Evolutionary conservation across 2,888 invertebrate genomes (phyloP).

Genomic region (Pelosia muscerda): DNA sequence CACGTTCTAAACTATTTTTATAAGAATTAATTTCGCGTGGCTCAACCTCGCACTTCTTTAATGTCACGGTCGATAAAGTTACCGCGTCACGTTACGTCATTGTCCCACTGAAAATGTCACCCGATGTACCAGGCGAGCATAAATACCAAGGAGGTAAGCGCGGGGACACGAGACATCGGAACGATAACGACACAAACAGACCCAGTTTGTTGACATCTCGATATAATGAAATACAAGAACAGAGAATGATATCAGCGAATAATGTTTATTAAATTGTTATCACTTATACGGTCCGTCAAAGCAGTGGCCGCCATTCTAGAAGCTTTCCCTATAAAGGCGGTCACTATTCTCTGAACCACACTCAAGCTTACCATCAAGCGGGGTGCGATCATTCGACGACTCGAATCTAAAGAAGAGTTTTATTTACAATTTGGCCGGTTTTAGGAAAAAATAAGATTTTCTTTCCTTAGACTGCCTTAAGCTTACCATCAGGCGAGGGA

Average conservation of each 20-base stretch:
- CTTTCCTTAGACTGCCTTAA: too few species aligned
- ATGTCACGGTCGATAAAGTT: constrained; percentile 37
- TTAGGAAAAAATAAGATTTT: too few species aligned
- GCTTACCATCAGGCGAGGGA: too few species aligned
- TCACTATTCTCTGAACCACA: too few species aligned
- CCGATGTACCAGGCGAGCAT: constrained; percentile 68
- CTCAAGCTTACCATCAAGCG: too few species aligned
- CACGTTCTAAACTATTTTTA: not conserved
- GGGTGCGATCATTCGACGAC: too few species aligned
- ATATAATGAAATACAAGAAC: not conserved
- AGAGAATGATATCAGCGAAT: not conserved
- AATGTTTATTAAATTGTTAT: not conserved
- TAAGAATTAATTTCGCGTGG: not conserved
- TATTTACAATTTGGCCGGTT: too few species aligned
- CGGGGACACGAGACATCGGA: constrained; percentile 35
- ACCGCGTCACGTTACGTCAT: constrained; percentile 51
- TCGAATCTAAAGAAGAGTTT: too few species aligned
- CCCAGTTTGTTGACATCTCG: not conserved
- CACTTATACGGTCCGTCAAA: too few species aligned
- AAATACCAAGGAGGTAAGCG: constrained; percentile 32
- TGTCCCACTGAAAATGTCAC: constrained; percentile 68
- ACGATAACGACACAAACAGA: constrained; percentile 6
- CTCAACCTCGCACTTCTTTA: not conserved
- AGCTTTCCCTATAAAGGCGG: too few species aligned
- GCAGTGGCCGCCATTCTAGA: too few species aligned